Evolutionary conservation across 2,888 invertebrate species (phyloP).

Genomic region (Diogma glabrata): DNA sequence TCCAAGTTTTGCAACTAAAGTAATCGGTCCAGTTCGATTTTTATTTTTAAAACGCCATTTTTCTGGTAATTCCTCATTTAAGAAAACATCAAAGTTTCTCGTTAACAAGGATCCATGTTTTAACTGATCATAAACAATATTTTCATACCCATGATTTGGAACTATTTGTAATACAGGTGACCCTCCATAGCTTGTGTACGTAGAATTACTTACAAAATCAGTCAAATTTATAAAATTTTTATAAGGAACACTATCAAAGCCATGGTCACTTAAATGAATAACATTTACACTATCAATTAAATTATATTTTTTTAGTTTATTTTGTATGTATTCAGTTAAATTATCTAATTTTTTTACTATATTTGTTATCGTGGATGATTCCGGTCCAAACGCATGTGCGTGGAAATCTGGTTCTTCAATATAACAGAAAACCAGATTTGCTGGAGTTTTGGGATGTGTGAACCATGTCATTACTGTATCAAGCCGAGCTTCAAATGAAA

Average conservation of each 20-base stretch:
- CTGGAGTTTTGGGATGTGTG: slow-evolving; percentile 42
- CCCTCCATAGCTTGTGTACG: slow-evolving; percentile 40
- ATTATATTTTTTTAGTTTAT: slow-evolving; percentile 39
- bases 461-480: slow-evolving; percentile 45
- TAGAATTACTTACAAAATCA: slow-evolving; percentile 37
- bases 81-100: slow-evolving; percentile 45
- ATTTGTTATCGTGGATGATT: slow-evolving; percentile 31
- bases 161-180: slow-evolving; percentile 48
- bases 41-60: slow-evolving; percentile 51
- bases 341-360: slow-evolving; percentile 40
- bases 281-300: slow-evolving; percentile 48
- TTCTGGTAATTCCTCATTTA: slow-evolving; percentile 45
- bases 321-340: slow-evolving; percentile 44
- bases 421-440: slow-evolving; percentile 57
- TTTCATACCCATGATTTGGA: slow-evolving; percentile 41
- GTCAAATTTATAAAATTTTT: slow-evolving; percentile 44
- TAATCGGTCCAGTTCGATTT: slow-evolving; percentile 46
- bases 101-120: slow-evolving; percentile 33
- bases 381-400: slow-evolving; percentile 49
- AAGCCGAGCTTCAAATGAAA: slow-evolving; percentile 42
- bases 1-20: slow-evolving; percentile 48
- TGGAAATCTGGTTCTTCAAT: slow-evolving; percentile 56
- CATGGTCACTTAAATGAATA: slow-evolving; percentile 62
- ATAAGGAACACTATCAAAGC: slow-evolving; percentile 46
- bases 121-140: slow-evolving; percentile 38